Percentiles rank a stretch among this genome's conserved stretches.
These are phyloP conservation scores for Scomberomorus guttatus DNA, from an alignment of 2,797 vertebrate species.

Conservation along the genomic window DNA sequence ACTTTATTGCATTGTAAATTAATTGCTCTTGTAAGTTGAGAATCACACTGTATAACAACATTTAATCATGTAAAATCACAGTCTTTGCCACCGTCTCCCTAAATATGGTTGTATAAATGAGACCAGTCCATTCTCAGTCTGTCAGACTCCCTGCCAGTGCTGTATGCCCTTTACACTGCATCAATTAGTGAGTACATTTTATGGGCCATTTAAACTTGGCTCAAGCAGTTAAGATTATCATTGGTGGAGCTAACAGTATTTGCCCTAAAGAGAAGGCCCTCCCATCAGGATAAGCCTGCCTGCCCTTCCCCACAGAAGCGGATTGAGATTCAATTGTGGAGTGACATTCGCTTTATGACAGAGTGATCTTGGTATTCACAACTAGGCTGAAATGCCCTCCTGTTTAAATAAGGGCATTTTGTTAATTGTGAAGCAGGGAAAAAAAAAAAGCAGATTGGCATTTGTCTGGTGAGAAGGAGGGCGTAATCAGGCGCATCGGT, in stretches of 20 bases:
- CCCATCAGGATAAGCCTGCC: conserved; percentile 62
- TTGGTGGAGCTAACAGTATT: conserved; percentile 64
- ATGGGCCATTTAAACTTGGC: conserved; percentile 81
- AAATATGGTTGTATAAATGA: conserved; percentile 47
- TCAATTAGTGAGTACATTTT: conserved; percentile 82
- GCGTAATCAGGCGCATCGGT: conserved; percentile 78
- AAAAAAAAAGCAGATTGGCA: conserved; percentile 58
- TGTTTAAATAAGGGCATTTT: conserved; percentile 74
- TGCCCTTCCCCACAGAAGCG: conserved; percentile 61
- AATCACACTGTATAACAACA: conserved; percentile 16
- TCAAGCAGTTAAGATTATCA: conserved; percentile 73
- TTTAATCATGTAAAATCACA: conserved; percentile 27
- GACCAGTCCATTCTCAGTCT: conserved; percentile 35
- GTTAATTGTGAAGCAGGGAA: conserved; percentile 74
- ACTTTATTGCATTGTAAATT: conserved; percentile 32
- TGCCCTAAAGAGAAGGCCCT: conserved; percentile 54
- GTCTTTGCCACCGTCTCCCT: conserved; percentile 13
- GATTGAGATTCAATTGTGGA: conserved; percentile 64
- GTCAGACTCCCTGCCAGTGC: conserved; percentile 59
- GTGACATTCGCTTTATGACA: conserved; percentile 69
- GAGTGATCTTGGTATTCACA: conserved; percentile 63
- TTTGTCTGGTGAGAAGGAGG: conserved; percentile 71
- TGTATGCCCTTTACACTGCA: conserved; percentile 75
- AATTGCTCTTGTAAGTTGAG: conserved; percentile 20
- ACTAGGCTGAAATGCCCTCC: conserved; percentile 52